phyloP scores from a whole-genome alignment of 1,140 invertebrate species.

The Apis dorsata region DNA sequence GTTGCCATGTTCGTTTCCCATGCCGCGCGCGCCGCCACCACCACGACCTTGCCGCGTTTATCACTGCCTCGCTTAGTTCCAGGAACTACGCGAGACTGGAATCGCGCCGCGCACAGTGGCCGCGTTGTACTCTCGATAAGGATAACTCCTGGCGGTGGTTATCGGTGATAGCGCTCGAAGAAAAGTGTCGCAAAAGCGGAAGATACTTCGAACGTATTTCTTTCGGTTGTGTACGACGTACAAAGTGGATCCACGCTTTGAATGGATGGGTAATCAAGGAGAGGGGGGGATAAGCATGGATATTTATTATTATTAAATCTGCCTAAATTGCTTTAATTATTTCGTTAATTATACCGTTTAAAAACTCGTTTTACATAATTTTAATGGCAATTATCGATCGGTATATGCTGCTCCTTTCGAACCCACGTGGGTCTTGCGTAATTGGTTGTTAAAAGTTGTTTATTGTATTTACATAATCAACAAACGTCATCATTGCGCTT shows the following conservation, averaged over 20 bases:
- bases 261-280: too few relatives aligned
- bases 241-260: too few relatives aligned
- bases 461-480: constrained; percentile 4
- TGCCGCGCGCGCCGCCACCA: constrained; percentile 19
- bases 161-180: too few relatives aligned
- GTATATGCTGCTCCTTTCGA: background rate
- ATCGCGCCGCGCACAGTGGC: background rate
- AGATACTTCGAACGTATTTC: too few relatives aligned
- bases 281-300: background rate
- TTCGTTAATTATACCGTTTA: constrained; percentile 10
- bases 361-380: constrained; percentile 3
- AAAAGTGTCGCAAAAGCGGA: too few relatives aligned
- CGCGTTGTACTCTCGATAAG: background rate
- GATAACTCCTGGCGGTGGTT: too few relatives aligned
- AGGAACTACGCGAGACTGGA: constrained; percentile 34
- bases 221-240: too few relatives aligned
- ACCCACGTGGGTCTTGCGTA: background rate
- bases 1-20: constrained; percentile 29
- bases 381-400: constrained; percentile 20
- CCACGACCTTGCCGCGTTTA: constrained; percentile 54
- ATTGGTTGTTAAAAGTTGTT: background rate
- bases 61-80: constrained; percentile 50
- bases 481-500: background rate
- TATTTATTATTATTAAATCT: constrained; percentile 19
- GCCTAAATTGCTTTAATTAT: background rate